Evolutionary conservation across 2,888 invertebrate species (phyloP).

Genomic region (Pseudeuparius sepicola): DNA sequence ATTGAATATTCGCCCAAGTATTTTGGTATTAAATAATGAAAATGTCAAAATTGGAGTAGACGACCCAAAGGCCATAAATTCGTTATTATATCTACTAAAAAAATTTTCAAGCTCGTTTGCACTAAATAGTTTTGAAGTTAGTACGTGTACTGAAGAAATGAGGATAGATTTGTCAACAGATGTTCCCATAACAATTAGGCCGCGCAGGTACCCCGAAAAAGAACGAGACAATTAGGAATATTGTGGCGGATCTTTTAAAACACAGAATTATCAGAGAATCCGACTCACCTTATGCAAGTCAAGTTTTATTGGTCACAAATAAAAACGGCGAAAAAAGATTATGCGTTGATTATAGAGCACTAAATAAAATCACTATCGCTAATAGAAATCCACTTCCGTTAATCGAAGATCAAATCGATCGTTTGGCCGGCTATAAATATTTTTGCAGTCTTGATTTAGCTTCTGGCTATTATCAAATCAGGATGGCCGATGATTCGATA

Average conservation of each 20-base stretch:
- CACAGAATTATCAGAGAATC: too few species aligned
- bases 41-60: slow-evolving; percentile 10
- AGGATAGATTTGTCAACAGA: slow-evolving; percentile 11
- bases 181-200: slow-evolving; percentile 9
- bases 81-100: slow-evolving; percentile 9
- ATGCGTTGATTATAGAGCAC: slow-evolving; percentile 18
- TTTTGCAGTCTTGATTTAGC: slow-evolving; percentile 27
- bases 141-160: slow-evolving; percentile 12
- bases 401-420: slow-evolving; percentile 22
- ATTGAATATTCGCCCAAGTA: background rate
- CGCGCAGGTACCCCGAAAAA: slow-evolving; percentile 12
- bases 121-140: slow-evolving; percentile 6
- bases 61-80: slow-evolving; percentile 8
- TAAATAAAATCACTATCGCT: slow-evolving; percentile 18
- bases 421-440: slow-evolving; percentile 19
- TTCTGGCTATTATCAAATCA: slow-evolving; percentile 28
- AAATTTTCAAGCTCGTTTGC: slow-evolving; percentile 10
- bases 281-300: slow-evolving; percentile 19
- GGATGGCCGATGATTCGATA: slow-evolving; percentile 24
- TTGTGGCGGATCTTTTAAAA: too few species aligned
- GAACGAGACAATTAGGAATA: slow-evolving; percentile 9
- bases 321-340: slow-evolving; percentile 16
- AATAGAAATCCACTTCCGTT: slow-evolving; percentile 17
- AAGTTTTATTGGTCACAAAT: slow-evolving; percentile 18
- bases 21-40: slow-evolving; percentile 8